Evolutionary conservation across 2,797 vertebrate genomes (phyloP).

Genomic region (Cephalopachus bancanus): DNA sequence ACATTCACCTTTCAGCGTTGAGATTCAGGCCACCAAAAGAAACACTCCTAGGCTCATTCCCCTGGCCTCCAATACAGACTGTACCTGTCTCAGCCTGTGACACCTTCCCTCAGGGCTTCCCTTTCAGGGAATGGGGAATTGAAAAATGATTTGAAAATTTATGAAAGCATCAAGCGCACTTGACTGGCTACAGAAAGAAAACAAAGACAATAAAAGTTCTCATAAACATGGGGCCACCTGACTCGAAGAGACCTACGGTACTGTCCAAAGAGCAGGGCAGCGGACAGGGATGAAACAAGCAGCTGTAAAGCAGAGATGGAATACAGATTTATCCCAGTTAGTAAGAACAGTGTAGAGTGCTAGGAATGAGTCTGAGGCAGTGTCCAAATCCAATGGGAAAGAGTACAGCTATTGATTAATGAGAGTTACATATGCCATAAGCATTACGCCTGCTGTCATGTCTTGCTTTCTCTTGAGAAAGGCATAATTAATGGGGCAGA

Average conservation of each 20-base stretch:
- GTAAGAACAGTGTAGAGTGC: not conserved
- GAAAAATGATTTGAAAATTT: constrained; percentile 16
- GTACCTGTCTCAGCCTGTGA: not conserved
- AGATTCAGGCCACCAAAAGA: not conserved
- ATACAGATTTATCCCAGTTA: not conserved
- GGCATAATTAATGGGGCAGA: not conserved
- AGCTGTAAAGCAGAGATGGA: not conserved
- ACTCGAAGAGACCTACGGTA: not conserved
- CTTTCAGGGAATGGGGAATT: not conserved
- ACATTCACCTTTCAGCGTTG: not conserved
- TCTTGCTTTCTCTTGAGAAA: not conserved
- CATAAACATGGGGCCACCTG: not conserved
- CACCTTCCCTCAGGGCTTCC: not conserved
- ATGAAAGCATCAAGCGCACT: not conserved
- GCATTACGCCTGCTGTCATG: not conserved
- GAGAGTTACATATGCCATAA: not conserved
- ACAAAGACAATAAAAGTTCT: not conserved
- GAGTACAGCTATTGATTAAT: not conserved
- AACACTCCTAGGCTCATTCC: not conserved
- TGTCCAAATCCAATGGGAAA: not conserved
- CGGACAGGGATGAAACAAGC: not conserved
- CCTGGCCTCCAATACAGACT: not conserved
- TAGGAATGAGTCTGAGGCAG: not conserved
- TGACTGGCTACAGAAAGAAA: not conserved
- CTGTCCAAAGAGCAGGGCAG: not conserved